A percentile compares a stretch with the other conserved stretches of the same genome.
Evolutionary conservation across 1,140 invertebrate species (phyloP).

Genomic region (Drosophila ogumai): DNA sequence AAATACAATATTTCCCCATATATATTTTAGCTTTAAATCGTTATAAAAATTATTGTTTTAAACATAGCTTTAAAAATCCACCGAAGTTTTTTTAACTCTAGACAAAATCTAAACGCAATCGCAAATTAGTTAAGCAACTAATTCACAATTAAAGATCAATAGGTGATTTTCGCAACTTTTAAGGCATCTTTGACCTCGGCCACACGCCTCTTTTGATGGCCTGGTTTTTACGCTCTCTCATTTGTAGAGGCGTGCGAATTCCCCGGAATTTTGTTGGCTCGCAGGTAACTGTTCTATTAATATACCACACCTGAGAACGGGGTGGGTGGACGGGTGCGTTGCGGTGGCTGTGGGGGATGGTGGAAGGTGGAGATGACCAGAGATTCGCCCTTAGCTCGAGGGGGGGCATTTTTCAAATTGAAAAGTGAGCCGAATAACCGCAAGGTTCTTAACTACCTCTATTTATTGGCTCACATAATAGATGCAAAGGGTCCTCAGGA

Average conservation of each 20-base stretch:
- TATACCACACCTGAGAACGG: conserved; percentile 1
- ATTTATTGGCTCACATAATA: conserved; percentile 79
- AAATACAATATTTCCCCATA: neutral
- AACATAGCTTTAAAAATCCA: neutral
- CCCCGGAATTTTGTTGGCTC: conserved; percentile 25
- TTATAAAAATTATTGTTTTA: too few relatives aligned
- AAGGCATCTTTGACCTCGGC: conserved; percentile 20
- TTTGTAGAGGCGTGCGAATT: conserved; percentile 56
- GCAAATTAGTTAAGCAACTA: neutral
- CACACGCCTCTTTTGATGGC: conserved; percentile 6
- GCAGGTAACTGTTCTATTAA: conserved; percentile 30
- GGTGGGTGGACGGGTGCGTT: neutral
- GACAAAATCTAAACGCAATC: neutral
- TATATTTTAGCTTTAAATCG: neutral
- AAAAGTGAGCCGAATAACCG: conserved; percentile 76
- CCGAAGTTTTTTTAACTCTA: neutral
- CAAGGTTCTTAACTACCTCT: conserved; percentile 81
- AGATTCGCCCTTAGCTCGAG: neutral
- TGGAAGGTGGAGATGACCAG: neutral
- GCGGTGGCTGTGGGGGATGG: neutral
- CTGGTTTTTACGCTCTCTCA: conserved; percentile 42
- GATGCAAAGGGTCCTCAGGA: conserved; percentile 39
- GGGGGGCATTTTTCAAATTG: conserved; percentile 78
- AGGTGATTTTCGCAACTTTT: conserved; percentile 21
- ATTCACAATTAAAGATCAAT: neutral